Base-by-base conservation (phyloP, 1,140 invertebrate genomes). In the Bombus breviceps region DNA sequence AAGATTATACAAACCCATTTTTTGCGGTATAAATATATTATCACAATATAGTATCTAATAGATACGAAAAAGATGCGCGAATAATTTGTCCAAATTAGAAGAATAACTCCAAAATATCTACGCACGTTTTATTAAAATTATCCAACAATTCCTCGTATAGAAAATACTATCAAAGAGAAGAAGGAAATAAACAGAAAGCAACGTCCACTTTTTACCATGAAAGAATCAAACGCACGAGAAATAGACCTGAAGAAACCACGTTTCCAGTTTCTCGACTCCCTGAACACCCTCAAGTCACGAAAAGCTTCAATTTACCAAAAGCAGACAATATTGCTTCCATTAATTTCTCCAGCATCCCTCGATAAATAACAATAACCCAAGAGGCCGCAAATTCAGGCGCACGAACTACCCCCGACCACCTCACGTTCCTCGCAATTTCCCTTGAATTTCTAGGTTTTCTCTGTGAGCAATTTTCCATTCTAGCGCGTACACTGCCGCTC, bases 371-470 rank as follows among this genome's bases (percentile, higher is more conserved):
- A 73, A 73, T 72, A 72, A 72, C 28, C 28, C 41, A 18, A 2
- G 9, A 69, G 66, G n/a, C 66, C 32, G 34, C 66, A 69, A 25
- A 34, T 15, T 25, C 8, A 37, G 8, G 8, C 28, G 18, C 34
- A 76, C 10, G 4, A 59, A 39, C 53, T 34, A 59, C 13, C 34
- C 34, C 25, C 39, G 4, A 18, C 12, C 28, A 10, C 37, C 9
- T 72, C 25, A 22, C 57, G 47, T 78, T 77, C 53, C 59, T 78
- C 39, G 59, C 59, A 64, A 66, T 66, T 64, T 64, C 59, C n/a
- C 59, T 8, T 8, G 18, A 13, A 64, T 59, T 39, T 39, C 18
- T 10, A 53, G 18, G 0, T 41, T 37, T 34, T n/a, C 73, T 57
- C 22, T 32, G 41, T 3, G 2, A 13, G 53, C 47, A 76, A 39